Evolutionary conservation across 2,888 invertebrate genomes (phyloP).

Genomic region (Criorhina ranunculi): DNA sequence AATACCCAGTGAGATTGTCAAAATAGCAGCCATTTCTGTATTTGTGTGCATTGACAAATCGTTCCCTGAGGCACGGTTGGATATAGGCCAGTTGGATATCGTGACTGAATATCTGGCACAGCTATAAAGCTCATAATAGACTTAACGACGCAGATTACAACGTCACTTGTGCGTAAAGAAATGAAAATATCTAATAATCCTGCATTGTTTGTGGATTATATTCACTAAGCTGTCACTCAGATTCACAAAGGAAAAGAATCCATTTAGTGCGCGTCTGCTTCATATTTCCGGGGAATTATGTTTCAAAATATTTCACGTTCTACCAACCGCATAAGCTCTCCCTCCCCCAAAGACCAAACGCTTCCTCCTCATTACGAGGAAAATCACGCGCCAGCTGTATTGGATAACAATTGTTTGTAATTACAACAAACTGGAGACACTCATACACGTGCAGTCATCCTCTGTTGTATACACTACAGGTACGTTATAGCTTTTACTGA

Average conservation of each 20-base stretch:
- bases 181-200: no score
- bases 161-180: no score
- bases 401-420: conserved; percentile 44
- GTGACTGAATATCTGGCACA: no score
- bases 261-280: conserved; percentile 36
- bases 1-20: no score
- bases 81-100: no score
- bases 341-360: conserved; percentile 7
- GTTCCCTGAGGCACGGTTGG: no score
- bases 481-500: conserved; percentile 56
- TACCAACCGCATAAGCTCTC: conserved; percentile 28
- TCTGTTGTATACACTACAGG: no score
- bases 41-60: no score
- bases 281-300: conserved; percentile 54
- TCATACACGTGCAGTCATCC: conserved; percentile 7
- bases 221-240: neutral
- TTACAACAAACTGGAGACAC: conserved; percentile 30
- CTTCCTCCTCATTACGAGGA: neutral
- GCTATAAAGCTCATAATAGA: no score
- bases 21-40: no score
- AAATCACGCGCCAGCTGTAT: neutral
- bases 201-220: no score
- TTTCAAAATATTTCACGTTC: conserved; percentile 56
- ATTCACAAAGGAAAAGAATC: conserved; percentile 28
- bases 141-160: no score